A percentile compares a stretch with the other conserved stretches of the same genome.
Conservation (phyloP, 2,797 vertebrate species). For the Cuniculus paca region DNA sequence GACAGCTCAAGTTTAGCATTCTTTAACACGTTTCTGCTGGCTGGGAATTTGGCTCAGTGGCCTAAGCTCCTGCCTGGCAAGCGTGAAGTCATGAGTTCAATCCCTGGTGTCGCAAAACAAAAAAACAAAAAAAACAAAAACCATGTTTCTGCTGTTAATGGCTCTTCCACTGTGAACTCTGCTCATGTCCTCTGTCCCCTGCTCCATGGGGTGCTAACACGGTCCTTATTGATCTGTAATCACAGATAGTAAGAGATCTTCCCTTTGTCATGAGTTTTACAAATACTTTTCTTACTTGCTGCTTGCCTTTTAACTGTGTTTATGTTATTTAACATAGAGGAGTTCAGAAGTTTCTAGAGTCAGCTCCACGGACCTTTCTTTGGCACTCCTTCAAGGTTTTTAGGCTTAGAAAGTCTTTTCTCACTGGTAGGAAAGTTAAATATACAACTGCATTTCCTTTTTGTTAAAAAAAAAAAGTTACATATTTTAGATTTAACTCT, state of each 20-base stretch:
- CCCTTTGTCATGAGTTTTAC: not conserved
- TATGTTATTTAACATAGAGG: conserved; percentile 29
- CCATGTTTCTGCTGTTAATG: not conserved
- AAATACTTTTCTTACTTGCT: conserved; percentile 48
- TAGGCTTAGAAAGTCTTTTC: conserved; percentile 72
- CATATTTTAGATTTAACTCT: conserved; percentile 70
- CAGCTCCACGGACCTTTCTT: conserved; percentile 56
- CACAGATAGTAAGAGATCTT: not conserved
- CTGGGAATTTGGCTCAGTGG: too few species aligned
- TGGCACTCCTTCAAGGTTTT: conserved; percentile 65
- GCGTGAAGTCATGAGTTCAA: too few species aligned
- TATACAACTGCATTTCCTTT: conserved; percentile 70
- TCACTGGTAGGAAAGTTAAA: conserved; percentile 65
- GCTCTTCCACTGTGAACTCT: not conserved
- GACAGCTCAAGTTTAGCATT: not conserved
- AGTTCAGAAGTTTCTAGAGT: conserved; percentile 14
- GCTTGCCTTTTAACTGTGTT: conserved; percentile 52
- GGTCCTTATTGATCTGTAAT: conserved; percentile 4
- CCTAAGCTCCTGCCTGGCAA: too few species aligned
- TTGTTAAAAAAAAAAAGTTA: conserved; percentile 20
- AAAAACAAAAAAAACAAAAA: too few species aligned
- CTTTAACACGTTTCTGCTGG: too few species aligned
- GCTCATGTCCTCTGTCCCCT: not conserved
- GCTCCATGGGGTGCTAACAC: not conserved
- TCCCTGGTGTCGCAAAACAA: too few species aligned